Evolutionary conservation across 2,797 vertebrate genomes (phyloP), one percentile per base, ranked within the genome.

Genomic region (Luscinia megarhynchos): DNA sequence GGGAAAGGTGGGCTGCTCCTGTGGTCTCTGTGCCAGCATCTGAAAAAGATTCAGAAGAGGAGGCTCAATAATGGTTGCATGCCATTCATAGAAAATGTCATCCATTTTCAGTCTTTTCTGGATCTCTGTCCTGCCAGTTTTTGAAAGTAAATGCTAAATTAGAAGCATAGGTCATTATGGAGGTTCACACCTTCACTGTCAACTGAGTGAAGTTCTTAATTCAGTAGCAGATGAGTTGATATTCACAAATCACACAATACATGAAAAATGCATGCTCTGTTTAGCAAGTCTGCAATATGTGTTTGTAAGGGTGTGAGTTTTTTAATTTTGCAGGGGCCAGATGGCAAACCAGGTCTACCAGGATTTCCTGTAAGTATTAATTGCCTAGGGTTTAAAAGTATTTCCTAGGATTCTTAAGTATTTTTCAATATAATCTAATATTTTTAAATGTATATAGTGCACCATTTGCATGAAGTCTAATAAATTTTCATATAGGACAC

Each of bases 331-430:
- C 97, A 99, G 99, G 99, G 99, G 23, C 98, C 98, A 54, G 98
- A 98, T 55, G 99, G 99, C 41, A 96, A 97, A 79, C 98, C 98
- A 22, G 99, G 99, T 93, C 98, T 97, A 96, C 98, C 98, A 80
- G 99, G 99, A 98, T 99, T 99, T 93, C 98, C 99, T 86, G 98
- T 99, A 98, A 99, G 98, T 98, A 88, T 93, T 34, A 19, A 12
- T 5, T 48, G 50, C 24, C 58, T 36, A 63, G n/a, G 3, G 67
- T 87, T 85, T 77, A 30, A 24, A 34, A 6, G 8, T 34, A 14
- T 5, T 53, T 64, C 24, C 53, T 46, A 54, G 23, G 2, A 67
- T 87, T 90, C 72, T 24, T 2, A 72, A 90, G 13, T 30, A n/a
- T 55, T 95, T 88, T 84, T 78, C 23, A 84, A n/a, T 74, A 38